These are phyloP conservation scores for Phalacrocorax pelagicus DNA, from an alignment of 2,113 vertebrate species.

Conservation along the genomic window DNA sequence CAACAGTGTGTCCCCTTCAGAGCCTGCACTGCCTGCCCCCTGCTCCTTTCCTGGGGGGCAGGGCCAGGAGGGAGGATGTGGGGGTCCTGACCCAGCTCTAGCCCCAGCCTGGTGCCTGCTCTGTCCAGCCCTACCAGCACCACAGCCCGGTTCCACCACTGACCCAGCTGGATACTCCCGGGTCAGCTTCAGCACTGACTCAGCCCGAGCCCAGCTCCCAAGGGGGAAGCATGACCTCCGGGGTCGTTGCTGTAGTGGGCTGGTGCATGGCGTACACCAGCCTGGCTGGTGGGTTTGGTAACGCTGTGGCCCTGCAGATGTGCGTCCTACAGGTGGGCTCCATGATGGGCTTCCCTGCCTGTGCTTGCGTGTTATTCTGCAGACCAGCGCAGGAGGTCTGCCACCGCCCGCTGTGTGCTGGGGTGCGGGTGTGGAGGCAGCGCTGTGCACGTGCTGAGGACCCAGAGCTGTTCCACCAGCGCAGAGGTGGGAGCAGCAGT, in stretches of 20 bases:
- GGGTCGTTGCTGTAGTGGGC: too few species aligned
- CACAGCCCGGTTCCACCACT: background rate
- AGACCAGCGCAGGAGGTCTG: background rate
- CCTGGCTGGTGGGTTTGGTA: background rate
- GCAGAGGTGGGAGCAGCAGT: background rate
- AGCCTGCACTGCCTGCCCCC: background rate
- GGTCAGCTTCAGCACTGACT: background rate
- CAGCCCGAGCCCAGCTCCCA: background rate
- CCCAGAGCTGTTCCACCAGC: background rate
- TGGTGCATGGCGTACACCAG: background rate
- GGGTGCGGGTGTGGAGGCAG: accelerated
- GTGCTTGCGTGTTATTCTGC: background rate
- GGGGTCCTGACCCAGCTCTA: background rate
- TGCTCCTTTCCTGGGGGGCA: background rate
- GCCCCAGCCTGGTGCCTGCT: background rate
- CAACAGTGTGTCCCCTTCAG: background rate
- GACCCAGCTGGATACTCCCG: background rate
- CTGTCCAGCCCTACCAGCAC: background rate
- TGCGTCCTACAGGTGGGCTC: background rate
- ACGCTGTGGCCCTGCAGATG: background rate
- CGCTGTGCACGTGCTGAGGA: background rate
- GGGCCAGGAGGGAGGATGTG: background rate
- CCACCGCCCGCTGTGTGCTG: accelerated
- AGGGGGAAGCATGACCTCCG: background rate
- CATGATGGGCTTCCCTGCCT: background rate